Evolutionary conservation across 1,140 invertebrate species (phyloP).

Genomic region (Drosophila persimilis): DNA sequence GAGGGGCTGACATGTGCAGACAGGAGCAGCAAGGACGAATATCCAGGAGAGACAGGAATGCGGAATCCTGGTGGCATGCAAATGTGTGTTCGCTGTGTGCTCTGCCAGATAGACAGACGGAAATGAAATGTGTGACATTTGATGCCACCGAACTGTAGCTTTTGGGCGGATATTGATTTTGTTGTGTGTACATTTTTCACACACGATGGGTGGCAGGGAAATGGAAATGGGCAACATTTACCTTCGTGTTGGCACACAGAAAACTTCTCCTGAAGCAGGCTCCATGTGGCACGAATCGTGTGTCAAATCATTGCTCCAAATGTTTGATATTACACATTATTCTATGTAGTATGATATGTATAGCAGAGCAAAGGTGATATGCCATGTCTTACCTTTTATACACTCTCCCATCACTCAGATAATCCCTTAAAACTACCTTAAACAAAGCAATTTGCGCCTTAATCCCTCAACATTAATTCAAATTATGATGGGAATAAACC

Average conservation of each 20-base stretch:
- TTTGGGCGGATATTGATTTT: constrained; percentile 63
- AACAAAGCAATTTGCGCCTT: constrained; percentile 39
- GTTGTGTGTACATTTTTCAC: constrained; percentile 13
- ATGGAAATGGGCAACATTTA: constrained; percentile 17
- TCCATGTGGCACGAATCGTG: constrained; percentile 7
- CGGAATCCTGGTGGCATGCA: constrained; percentile 14
- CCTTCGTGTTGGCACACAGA: constrained; percentile 16
- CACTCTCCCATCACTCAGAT: neutral
- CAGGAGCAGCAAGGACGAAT: constrained; percentile 9
- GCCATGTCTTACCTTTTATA: constrained; percentile 4
- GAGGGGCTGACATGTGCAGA: constrained; percentile 6
- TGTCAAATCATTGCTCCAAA: constrained; percentile 27
- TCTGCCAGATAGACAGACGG: constrained; percentile 42
- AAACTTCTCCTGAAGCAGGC: neutral
- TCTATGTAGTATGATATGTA: too few species aligned
- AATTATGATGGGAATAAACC: constrained; percentile 49
- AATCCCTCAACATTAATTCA: constrained; percentile 31
- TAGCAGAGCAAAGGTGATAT: too few species aligned
- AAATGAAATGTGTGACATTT: constrained; percentile 69
- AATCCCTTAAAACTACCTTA: constrained; percentile 48
- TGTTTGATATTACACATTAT: neutral
- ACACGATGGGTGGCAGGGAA: constrained; percentile 15
- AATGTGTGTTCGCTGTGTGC: constrained; percentile 34
- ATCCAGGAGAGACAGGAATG: too few species aligned
- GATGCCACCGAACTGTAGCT: constrained; percentile 28